Percentiles rank a stretch among this genome's conserved stretches.
Evolutionary conservation across 2,797 vertebrate species (phyloP).

Genomic region (Megaceryle alcyon): DNA sequence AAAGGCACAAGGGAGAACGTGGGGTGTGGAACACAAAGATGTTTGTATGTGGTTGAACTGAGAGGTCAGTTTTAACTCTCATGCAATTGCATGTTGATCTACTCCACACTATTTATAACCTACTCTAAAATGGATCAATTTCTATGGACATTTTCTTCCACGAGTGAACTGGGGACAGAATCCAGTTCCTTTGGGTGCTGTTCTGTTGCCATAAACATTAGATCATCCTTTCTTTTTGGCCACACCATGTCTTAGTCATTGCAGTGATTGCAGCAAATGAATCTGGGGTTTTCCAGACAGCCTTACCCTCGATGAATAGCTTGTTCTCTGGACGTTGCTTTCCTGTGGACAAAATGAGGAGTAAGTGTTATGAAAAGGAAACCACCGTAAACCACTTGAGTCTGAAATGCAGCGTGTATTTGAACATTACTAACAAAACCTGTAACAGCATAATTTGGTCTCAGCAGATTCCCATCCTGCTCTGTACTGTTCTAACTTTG

Average conservation of each 20-base stretch:
- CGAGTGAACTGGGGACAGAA: background rate
- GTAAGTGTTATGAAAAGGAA: background rate
- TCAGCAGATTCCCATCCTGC: background rate
- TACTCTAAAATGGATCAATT: background rate
- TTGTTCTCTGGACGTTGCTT: background rate
- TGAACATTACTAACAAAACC: background rate
- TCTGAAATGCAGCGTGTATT: background rate
- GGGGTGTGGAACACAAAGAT: accelerated
- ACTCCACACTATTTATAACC: background rate
- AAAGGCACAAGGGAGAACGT: background rate
- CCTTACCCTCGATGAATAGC: background rate
- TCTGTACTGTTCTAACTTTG: background rate
- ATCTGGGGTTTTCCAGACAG: background rate
- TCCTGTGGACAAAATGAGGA: background rate
- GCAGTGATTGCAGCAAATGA: background rate
- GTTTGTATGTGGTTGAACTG: background rate
- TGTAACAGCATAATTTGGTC: background rate
- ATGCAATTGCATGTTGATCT: background rate
- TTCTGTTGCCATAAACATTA: background rate
- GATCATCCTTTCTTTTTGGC: background rate
- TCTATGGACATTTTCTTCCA: background rate
- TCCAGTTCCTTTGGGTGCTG: background rate
- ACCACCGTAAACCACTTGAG: background rate
- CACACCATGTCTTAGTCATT: background rate
- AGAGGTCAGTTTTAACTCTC: background rate